These are phyloP conservation scores for Potamarius usumacintae DNA, from an alignment of 2,113 vertebrate genomes.

Conservation along the genomic window DNA sequence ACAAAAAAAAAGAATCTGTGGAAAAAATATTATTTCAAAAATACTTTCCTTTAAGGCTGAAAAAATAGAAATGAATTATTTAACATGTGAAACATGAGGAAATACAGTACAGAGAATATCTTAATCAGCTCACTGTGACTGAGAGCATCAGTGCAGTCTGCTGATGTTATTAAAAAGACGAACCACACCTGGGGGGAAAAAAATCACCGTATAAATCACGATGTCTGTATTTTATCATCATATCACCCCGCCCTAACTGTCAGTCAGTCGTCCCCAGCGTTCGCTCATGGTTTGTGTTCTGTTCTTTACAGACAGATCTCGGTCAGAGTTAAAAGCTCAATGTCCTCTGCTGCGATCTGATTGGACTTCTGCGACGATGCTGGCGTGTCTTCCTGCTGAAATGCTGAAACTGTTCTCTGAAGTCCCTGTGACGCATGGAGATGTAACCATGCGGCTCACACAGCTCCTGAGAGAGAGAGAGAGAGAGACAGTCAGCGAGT, in stretches of 20 bases:
- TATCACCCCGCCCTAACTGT: neutral
- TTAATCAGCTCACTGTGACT: neutral
- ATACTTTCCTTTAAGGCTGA: neutral
- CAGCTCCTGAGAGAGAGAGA: conserved; percentile 50
- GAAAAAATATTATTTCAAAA: neutral
- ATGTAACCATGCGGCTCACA: conserved; percentile 62
- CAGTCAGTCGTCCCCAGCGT: neutral
- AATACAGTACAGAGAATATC: neutral
- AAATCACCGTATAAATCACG: neutral
- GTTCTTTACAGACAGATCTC: neutral
- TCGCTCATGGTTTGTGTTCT: neutral
- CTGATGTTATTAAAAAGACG: neutral
- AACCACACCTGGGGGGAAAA: neutral
- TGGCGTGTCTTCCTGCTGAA: conserved; percentile 38
- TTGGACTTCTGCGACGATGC: conserved; percentile 32
- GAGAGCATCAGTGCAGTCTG: neutral
- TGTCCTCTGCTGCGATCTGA: conserved; percentile 24
- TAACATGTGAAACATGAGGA: neutral
- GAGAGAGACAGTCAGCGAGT: neutral
- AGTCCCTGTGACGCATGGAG: conserved; percentile 57
- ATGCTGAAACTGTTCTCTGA: conserved; percentile 50
- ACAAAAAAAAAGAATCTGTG: neutral
- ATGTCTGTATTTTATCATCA: neutral
- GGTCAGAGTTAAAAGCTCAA: neutral
- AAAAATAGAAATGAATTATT: neutral